Percentiles rank a stretch among this genome's conserved stretches.
phyloP scores from a whole-genome alignment of 2,113 vertebrate genomes.

The Promerops cafer region DNA sequence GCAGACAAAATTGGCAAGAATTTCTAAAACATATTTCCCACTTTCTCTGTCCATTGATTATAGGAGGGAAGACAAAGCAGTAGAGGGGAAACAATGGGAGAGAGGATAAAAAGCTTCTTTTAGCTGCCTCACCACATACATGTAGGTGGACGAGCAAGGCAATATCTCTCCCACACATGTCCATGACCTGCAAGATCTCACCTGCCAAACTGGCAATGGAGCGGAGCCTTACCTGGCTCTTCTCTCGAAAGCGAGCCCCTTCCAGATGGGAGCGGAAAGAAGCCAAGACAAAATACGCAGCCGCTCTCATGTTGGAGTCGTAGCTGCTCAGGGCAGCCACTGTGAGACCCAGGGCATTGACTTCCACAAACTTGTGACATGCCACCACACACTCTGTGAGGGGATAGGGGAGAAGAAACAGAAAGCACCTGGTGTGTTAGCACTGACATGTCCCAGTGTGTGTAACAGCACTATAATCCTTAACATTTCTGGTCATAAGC shows the following conservation, averaged over 20 bases:
- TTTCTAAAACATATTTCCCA: background rate
- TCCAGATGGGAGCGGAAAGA: conserved; percentile 88
- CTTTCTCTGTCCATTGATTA: background rate
- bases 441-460: accelerated
- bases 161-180: accelerated
- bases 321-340: conserved; percentile 90
- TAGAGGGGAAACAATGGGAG: background rate
- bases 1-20: background rate
- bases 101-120: background rate
- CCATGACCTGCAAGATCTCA: background rate
- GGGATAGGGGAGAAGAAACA: background rate
- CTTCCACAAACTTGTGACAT: conserved; percentile 88
- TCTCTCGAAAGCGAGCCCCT: conserved; percentile 82
- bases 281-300: conserved; percentile 80
- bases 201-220: background rate
- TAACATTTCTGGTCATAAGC: background rate
- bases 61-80: background rate
- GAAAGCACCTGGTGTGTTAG: background rate
- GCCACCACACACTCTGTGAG: conserved; percentile 84
- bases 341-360: conserved; percentile 83
- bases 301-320: conserved; percentile 82
- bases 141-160: background rate
- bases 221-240: conserved; percentile 78
- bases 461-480: background rate
- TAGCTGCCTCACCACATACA: background rate